Evolutionary conservation across 2,113 vertebrate genomes (phyloP).

Genomic region (Pontoporia blainvillei): DNA sequence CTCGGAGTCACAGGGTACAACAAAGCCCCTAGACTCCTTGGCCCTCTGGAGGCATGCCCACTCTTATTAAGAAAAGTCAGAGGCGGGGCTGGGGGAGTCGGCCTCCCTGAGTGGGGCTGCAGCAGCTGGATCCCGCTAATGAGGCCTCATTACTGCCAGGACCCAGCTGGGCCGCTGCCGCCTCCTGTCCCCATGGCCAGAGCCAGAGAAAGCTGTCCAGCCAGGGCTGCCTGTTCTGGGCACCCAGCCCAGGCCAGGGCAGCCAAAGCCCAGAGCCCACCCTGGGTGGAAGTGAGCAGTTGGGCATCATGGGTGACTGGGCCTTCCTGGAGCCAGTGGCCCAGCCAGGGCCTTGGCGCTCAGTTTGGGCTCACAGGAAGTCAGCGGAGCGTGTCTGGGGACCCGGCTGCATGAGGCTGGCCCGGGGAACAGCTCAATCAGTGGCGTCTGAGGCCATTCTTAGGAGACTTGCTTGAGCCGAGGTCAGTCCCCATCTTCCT

Average conservation of each 20-base stretch:
- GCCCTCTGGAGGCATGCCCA: conserved; percentile 54
- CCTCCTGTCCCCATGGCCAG: conserved; percentile 67
- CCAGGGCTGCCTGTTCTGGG: conserved; percentile 73
- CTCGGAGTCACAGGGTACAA: conserved; percentile 31
- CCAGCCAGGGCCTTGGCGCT: conserved; percentile 55
- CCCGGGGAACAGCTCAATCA: neutral
- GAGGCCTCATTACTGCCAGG: conserved; percentile 82
- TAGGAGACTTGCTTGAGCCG: neutral
- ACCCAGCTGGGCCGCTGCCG: conserved; percentile 67
- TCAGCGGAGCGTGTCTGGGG: conserved; percentile 43
- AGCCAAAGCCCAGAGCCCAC: conserved; percentile 66
- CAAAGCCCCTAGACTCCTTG: conserved; percentile 44
- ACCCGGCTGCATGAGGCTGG: neutral
- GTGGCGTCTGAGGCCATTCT: conserved; percentile 1
- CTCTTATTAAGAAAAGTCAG: conserved; percentile 73
- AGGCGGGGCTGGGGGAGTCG: conserved; percentile 52
- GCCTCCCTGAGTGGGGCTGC: conserved; percentile 63
- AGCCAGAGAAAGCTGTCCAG: conserved; percentile 68
- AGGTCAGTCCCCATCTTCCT: neutral
- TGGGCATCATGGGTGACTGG: conserved; percentile 73
- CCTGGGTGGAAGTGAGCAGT: conserved; percentile 69
- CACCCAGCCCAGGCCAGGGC: conserved; percentile 67
- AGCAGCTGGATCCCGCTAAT: conserved; percentile 85
- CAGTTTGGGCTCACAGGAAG: conserved; percentile 47
- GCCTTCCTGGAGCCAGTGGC: conserved; percentile 64